Evolutionary conservation across 2,888 invertebrate species (phyloP).

Genomic region (Callimorpha dominula): DNA sequence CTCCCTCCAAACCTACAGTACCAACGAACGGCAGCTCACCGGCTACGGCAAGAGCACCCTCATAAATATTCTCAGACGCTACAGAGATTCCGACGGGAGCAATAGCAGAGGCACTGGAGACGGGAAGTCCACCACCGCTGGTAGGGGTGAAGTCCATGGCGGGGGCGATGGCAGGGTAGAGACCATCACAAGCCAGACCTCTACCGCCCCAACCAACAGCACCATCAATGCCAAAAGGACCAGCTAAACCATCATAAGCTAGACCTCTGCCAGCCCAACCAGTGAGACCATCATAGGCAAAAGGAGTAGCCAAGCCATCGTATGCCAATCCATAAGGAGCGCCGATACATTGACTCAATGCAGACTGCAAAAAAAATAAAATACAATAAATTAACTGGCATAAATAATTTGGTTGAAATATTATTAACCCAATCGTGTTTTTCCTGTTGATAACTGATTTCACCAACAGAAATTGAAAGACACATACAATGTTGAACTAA

Average conservation of each 20-base stretch:
- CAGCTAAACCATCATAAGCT: slow-evolving; percentile 2
- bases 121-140: slow-evolving; percentile 62
- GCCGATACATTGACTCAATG: not conserved
- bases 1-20: slow-evolving; percentile 62
- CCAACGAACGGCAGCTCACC: slow-evolving; percentile 69
- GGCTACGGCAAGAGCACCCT: slow-evolving; percentile 59
- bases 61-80: slow-evolving; percentile 63
- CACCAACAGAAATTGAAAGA: too few species aligned
- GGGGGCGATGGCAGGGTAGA: slow-evolving; percentile 21
- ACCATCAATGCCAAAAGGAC: not conserved
- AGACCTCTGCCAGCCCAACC: not conserved
- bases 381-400: not conserved
- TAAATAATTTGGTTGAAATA: too few species aligned
- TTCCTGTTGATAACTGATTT: too few species aligned
- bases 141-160: slow-evolving; percentile 55
- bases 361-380: slow-evolving; percentile 11
- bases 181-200: not conserved
- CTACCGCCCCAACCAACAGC: not conserved
- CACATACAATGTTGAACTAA: too few species aligned
- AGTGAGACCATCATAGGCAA: not conserved
- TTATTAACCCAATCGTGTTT: too few species aligned
- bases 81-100: slow-evolving; percentile 64
- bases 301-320: not conserved
- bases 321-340: not conserved
- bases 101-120: slow-evolving; percentile 60